Conservation (phyloP, 1,140 invertebrate genomes). For the Linepithema humile region DNA sequence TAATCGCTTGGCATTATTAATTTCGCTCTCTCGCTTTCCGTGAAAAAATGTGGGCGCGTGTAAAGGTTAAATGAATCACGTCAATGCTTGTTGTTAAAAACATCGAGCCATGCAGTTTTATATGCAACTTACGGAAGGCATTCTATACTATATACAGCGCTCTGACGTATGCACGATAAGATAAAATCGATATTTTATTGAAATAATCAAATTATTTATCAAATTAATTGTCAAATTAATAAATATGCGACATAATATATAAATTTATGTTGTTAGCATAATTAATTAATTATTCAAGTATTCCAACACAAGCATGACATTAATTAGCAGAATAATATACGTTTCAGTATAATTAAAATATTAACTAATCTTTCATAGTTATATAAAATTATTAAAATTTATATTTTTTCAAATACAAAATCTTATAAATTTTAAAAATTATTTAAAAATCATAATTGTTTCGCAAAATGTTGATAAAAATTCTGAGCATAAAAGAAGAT, state of each 20-base stretch:
- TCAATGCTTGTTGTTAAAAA: conserved; percentile 11
- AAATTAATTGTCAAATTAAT: conserved; percentile 32
- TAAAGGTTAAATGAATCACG: conserved; percentile 21
- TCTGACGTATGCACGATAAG: not conserved
- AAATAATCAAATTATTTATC: no score
- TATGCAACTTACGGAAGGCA: not conserved
- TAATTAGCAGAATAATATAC: not conserved
- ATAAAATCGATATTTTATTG: conserved; percentile 28
- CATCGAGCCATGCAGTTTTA: conserved; percentile 25
- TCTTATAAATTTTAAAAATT: not conserved
- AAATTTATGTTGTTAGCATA: not conserved
- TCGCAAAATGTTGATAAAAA: not conserved
- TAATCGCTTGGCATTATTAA: conserved; percentile 38
- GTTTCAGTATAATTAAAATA: not conserved
- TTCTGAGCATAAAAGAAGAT: not conserved
- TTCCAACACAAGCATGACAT: not conserved
- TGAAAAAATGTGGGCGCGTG: conserved; percentile 14
- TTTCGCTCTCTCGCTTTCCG: conserved; percentile 4
- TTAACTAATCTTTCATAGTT: not conserved
- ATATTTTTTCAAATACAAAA: not conserved
- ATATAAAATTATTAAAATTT: conserved; percentile 8
- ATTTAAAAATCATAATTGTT: not conserved
- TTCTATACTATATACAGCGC: not conserved
- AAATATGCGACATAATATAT: not conserved
- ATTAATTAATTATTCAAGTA: conserved; percentile 15